A percentile compares a stretch with the other conserved stretches of the same genome.
phyloP scores from a whole-genome alignment of 2,113 vertebrate species.

The Aleadryas rufinucha region DNA sequence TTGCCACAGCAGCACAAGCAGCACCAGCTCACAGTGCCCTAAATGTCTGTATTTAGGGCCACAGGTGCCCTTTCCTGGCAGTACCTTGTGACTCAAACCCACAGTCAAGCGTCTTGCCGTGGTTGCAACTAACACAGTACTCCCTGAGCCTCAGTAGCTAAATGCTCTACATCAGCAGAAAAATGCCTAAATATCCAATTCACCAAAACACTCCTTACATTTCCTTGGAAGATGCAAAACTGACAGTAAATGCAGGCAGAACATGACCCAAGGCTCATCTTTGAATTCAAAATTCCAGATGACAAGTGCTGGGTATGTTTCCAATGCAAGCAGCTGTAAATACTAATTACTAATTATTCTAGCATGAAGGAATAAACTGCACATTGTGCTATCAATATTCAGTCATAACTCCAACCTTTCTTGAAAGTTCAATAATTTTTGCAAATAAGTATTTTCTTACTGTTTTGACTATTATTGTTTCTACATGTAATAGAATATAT shows the following conservation, averaged over 20 bases:
- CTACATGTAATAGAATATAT: neutral
- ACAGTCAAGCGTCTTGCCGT: rapidly evolving
- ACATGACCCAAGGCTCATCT: rapidly evolving
- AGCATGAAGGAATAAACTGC: neutral
- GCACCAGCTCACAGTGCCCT: neutral
- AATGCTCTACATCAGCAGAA: neutral
- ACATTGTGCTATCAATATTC: neutral
- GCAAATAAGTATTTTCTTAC: neutral
- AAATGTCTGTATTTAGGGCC: neutral
- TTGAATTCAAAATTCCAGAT: neutral
- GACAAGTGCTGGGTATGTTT: too few species aligned
- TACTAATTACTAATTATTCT: neutral
- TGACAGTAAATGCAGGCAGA: neutral
- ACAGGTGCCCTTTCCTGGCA: neutral
- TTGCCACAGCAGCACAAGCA: neutral
- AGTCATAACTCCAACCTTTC: neutral
- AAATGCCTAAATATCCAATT: neutral
- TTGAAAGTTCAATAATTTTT: neutral
- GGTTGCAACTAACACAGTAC: neutral
- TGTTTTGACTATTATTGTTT: neutral
- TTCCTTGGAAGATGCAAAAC: neutral
- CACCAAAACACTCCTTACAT: neutral
- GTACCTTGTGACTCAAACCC: neutral
- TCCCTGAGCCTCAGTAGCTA: neutral
- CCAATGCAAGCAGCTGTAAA: neutral